Evolutionary conservation across 2,797 vertebrate species (phyloP).

Genomic region (Melanotaenia boesemani): DNA sequence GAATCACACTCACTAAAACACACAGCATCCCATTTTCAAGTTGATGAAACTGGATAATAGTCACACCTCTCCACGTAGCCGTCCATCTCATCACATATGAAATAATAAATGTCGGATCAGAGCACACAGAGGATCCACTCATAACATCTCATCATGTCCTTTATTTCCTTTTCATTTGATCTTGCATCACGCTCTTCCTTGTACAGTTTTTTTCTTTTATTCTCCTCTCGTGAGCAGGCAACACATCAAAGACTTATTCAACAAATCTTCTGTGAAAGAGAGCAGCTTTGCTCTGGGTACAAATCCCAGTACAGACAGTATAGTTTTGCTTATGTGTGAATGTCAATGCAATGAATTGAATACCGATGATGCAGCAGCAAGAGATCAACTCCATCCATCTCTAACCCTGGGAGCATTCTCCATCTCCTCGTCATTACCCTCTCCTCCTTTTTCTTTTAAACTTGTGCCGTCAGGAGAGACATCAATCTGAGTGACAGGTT

Average conservation of each 20-base stretch:
- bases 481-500: conserved; percentile 75
- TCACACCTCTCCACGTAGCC: neutral
- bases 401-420: conserved; percentile 44
- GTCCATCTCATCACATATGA: conserved; percentile 6
- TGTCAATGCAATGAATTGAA: conserved; percentile 56
- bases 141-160: conserved; percentile 40
- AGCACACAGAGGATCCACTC: conserved; percentile 26
- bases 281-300: conserved; percentile 52
- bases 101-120: conserved; percentile 33
- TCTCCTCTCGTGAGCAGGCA: conserved; percentile 20
- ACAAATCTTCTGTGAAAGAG: conserved; percentile 58
- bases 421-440: conserved; percentile 63
- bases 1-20: conserved; percentile 39
- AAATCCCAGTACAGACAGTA: conserved; percentile 34
- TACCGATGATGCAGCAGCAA: conserved; percentile 48
- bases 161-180: conserved; percentile 54
- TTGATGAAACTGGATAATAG: conserved; percentile 39
- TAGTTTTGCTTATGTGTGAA: conserved; percentile 37
- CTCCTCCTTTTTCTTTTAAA: conserved; percentile 65
- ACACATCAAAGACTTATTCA: conserved; percentile 63
- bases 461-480: conserved; percentile 66
- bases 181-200: conserved; percentile 40
- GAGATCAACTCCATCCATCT: conserved; percentile 52
- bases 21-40: conserved; percentile 38
- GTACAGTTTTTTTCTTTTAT: neutral